A percentile compares a stretch with the other conserved stretches of the same genome.
Evolutionary conservation across 2,797 vertebrate species (phyloP).

Genomic region (Artibeus jamaicensis): DNA sequence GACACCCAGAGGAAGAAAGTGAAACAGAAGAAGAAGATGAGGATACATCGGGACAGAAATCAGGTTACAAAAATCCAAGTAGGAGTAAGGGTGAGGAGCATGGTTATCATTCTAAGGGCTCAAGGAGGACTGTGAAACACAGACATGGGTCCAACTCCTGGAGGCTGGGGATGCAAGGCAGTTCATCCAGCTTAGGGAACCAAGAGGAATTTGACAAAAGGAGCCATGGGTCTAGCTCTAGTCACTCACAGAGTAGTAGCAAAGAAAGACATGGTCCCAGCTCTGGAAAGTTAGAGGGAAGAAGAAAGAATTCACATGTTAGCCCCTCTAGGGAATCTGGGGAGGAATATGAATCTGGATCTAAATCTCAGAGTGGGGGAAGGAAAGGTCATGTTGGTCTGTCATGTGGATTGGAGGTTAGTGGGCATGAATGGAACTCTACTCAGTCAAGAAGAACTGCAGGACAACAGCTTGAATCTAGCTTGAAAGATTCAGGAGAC

Average conservation of each 20-base stretch:
- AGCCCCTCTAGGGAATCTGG: slow-evolving; percentile 17
- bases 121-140: neutral
- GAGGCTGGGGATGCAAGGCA: slow-evolving; percentile 2
- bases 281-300: slow-evolving; percentile 28
- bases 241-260: slow-evolving; percentile 36
- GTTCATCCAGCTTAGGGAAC: neutral
- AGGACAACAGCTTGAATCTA: slow-evolving; percentile 1
- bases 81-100: slow-evolving; percentile 51
- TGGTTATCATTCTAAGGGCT: slow-evolving; percentile 10
- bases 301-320: slow-evolving; percentile 10
- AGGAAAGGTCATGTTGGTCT: neutral
- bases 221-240: neutral
- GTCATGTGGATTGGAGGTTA: neutral
- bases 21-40: slow-evolving; percentile 65
- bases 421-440: slow-evolving; percentile 17
- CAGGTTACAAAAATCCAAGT: slow-evolving; percentile 56
- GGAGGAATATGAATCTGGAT: slow-evolving; percentile 47
- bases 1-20: slow-evolving; percentile 22
- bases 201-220: slow-evolving; percentile 23
- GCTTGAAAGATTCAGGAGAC: neutral
- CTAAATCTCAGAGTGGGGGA: neutral
- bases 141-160: slow-evolving; percentile 29
- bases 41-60: slow-evolving; percentile 17
- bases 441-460: slow-evolving; percentile 14
- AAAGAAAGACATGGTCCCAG: slow-evolving; percentile 38